phyloP scores from a whole-genome alignment of 2,888 invertebrate species.

The Andrena trimmerana region DNA sequence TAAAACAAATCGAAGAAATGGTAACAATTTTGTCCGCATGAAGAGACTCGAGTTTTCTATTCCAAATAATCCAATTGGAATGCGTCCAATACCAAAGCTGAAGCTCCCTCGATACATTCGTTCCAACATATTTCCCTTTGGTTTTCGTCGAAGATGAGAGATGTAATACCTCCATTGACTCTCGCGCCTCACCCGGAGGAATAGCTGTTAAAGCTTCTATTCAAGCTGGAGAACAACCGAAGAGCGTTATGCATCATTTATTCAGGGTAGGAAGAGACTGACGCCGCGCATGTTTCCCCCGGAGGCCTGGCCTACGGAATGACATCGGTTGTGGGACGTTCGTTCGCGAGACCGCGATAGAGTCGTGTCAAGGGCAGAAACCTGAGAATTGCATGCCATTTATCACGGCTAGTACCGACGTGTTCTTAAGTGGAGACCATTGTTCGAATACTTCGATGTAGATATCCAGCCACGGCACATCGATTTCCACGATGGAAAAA shows the following conservation, averaged over 20 bases:
- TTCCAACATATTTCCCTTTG: neutral
- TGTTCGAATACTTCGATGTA: conserved; percentile 50
- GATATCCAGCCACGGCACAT: conserved; percentile 25
- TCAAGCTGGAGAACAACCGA: conserved; percentile 7
- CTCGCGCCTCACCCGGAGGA: neutral
- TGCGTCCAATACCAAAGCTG: conserved; percentile 66
- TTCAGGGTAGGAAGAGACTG: conserved; percentile 55
- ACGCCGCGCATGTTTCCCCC: conserved; percentile 62
- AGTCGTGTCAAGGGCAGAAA: conserved; percentile 66
- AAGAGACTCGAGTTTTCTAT: too few species aligned
- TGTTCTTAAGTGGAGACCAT: conserved; percentile 39
- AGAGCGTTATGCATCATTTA: conserved; percentile 43
- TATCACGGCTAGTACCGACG: conserved; percentile 59
- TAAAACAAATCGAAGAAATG: too few species aligned
- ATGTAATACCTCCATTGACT: conserved; percentile 6
- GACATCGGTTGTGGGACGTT: conserved; percentile 71
- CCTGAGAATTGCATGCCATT: conserved; percentile 59
- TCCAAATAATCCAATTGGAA: neutral
- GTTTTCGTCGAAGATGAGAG: conserved; percentile 10
- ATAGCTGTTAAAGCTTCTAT: conserved; percentile 19
- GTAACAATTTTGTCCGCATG: too few species aligned
- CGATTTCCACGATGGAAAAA: conserved; percentile 27
- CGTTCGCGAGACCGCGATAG: conserved; percentile 61
- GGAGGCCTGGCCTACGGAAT: conserved; percentile 44
- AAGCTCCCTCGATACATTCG: conserved; percentile 18